These are phyloP conservation scores for Bombus confusus DNA, from an alignment of 1,140 invertebrate genomes.

Conservation along the genomic window DNA sequence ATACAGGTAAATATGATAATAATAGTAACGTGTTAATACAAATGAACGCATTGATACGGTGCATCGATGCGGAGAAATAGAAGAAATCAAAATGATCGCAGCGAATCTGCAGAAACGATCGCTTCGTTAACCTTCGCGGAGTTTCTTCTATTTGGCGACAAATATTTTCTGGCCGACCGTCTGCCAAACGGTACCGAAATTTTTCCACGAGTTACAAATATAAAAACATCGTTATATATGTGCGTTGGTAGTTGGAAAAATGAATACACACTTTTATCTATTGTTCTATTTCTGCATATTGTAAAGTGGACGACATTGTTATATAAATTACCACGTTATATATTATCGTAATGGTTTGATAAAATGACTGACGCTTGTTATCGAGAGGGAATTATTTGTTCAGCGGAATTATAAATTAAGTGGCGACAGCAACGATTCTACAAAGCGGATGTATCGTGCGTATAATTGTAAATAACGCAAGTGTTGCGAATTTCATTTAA, in stretches of 20 bases:
- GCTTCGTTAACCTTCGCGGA: rapidly evolving
- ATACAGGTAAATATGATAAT: no score
- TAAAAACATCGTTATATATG: not conserved
- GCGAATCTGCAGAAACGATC: no score
- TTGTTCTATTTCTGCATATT: not conserved
- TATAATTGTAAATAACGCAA: conserved; percentile 25
- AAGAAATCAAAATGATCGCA: no score
- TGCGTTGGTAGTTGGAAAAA: not conserved
- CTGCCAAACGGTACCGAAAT: rapidly evolving
- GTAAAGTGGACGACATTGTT: not conserved
- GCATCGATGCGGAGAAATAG: no score
- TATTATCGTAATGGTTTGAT: not conserved
- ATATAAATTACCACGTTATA: not conserved
- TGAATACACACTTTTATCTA: not conserved
- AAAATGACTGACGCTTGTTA: conserved; percentile 5
- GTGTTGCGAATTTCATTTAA: conserved; percentile 24
- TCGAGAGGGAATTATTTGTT: not conserved
- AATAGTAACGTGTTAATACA: no score
- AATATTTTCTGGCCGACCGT: no score
- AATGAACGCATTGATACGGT: no score
- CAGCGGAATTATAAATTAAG: conserved; percentile 6
- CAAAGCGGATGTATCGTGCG: not conserved
- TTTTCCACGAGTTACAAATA: not conserved
- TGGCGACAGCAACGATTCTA: not conserved
- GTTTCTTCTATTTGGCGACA: no score